Evolutionary conservation across 1,140 invertebrate species (phyloP).

Genomic region (Drosophila micromelanica): DNA sequence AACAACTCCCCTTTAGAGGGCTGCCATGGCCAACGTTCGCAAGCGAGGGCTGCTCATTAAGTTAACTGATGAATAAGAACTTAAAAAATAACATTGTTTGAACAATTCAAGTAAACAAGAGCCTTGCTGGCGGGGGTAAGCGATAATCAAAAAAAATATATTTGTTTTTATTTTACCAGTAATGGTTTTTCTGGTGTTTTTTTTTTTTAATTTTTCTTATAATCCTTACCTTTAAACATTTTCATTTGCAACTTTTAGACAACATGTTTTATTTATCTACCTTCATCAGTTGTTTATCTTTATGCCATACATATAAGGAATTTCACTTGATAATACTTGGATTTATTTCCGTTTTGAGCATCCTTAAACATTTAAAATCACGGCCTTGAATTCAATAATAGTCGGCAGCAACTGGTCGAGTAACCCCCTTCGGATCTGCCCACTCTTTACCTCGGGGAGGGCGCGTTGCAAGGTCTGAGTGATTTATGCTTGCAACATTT

Average conservation of each 20-base stretch:
- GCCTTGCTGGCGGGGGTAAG: too few species aligned
- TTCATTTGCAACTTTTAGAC: neutral
- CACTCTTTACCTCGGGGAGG: neutral
- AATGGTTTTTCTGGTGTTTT: too few species aligned
- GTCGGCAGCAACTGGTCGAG: slow-evolving; percentile 9
- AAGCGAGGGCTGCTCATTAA: slow-evolving; percentile 18
- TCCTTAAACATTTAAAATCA: neutral
- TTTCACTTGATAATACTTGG: neutral
- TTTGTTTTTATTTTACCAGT: too few species aligned
- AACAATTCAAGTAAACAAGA: too few species aligned
- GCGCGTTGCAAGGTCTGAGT: slow-evolving; percentile 32
- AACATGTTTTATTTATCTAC: neutral
- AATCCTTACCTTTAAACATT: neutral
- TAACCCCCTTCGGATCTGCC: too few species aligned
- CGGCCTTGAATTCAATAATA: slow-evolving; percentile 18
- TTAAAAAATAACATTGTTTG: too few species aligned
- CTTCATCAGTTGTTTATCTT: neutral
- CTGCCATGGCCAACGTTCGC: slow-evolving; percentile 8
- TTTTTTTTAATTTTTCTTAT: too few species aligned
- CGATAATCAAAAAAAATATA: too few species aligned
- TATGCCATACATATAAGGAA: neutral
- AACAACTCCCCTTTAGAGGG: slow-evolving; percentile 30
- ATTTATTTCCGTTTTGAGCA: neutral
- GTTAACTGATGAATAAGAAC: neutral
- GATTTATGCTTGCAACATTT: slow-evolving; percentile 49